Evolutionary conservation across 2,888 invertebrate genomes (phyloP).

Genomic region (Tachina lurida): DNA sequence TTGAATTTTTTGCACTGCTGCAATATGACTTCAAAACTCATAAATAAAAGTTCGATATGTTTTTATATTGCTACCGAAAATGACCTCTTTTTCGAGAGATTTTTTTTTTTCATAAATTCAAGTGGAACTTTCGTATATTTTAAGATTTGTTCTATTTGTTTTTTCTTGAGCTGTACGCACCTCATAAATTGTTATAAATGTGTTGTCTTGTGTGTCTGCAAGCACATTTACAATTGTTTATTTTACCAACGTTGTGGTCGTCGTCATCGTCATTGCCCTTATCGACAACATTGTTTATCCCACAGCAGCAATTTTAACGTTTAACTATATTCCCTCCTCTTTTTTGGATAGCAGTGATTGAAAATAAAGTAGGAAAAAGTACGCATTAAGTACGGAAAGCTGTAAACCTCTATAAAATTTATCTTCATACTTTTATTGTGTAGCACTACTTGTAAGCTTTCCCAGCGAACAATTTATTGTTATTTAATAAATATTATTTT

Average conservation of each 20-base stretch:
- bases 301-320: not conserved
- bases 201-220: slow-evolving; percentile 11
- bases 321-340: too few relatives aligned
- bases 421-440: not conserved
- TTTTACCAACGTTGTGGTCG: slow-evolving; percentile 4
- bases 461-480: not conserved
- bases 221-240: slow-evolving; percentile 49
- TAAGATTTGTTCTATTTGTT: not conserved
- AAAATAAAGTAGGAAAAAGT: not conserved
- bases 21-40: slow-evolving; percentile 10
- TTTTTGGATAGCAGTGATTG: too few relatives aligned
- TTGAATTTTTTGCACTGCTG: not conserved
- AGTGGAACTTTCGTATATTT: slow-evolving; percentile 5
- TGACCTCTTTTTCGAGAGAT: slow-evolving; percentile 23
- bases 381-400: not conserved
- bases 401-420: not conserved
- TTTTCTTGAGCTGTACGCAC: slow-evolving; percentile 43
- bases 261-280: slow-evolving; percentile 10
- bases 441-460: not conserved
- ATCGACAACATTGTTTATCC: not conserved
- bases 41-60: slow-evolving; percentile 43
- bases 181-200: slow-evolving; percentile 54
- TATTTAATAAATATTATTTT: too few relatives aligned
- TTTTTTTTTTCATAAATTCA: slow-evolving; percentile 18
- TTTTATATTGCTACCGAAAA: slow-evolving; percentile 13